Evolutionary conservation across 2,797 vertebrate species (phyloP).

Genomic region (Pangasius macronema): DNA sequence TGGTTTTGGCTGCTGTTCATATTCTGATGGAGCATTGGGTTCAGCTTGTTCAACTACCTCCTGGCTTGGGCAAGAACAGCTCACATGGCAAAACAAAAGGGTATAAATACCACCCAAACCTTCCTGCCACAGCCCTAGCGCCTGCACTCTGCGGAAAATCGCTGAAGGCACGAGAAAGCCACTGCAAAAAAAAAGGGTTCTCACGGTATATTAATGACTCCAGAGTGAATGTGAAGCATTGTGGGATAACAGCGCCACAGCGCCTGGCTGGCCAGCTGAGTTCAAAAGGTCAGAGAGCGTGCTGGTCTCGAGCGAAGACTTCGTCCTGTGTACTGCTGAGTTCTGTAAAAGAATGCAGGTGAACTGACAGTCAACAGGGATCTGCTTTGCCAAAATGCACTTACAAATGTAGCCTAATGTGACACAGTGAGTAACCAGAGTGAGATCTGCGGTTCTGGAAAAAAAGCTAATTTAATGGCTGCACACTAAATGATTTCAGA

Average conservation of each 20-base stretch:
- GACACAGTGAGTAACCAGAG: constrained; percentile 68
- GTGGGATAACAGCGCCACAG: constrained; percentile 45
- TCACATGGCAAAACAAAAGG: constrained; percentile 65
- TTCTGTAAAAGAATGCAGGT: constrained; percentile 41
- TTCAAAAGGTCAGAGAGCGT: constrained; percentile 59
- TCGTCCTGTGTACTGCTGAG: neutral
- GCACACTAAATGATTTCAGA: constrained; percentile 71
- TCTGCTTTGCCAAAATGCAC: constrained; percentile 51
- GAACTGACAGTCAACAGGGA: constrained; percentile 32
- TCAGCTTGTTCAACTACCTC: constrained; percentile 62
- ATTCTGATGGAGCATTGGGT: constrained; percentile 63
- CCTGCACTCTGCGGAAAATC: constrained; percentile 66
- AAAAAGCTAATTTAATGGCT: constrained; percentile 70
- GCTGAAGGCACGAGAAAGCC: constrained; percentile 69
- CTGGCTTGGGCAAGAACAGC: constrained; percentile 65
- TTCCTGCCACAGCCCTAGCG: constrained; percentile 54
- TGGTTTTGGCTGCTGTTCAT: constrained; percentile 69
- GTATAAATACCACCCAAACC: constrained; percentile 68
- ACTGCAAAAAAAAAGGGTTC: constrained; percentile 67
- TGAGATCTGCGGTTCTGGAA: constrained; percentile 74
- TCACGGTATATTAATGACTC: constrained; percentile 66
- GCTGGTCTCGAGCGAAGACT: neutral
- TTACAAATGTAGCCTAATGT: constrained; percentile 52
- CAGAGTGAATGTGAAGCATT: constrained; percentile 61
- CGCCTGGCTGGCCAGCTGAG: constrained; percentile 45